Evolutionary conservation across 2,113 vertebrate genomes (phyloP), one percentile per base, ranked within the genome.

Genomic region (Physeter macrocephalus): DNA sequence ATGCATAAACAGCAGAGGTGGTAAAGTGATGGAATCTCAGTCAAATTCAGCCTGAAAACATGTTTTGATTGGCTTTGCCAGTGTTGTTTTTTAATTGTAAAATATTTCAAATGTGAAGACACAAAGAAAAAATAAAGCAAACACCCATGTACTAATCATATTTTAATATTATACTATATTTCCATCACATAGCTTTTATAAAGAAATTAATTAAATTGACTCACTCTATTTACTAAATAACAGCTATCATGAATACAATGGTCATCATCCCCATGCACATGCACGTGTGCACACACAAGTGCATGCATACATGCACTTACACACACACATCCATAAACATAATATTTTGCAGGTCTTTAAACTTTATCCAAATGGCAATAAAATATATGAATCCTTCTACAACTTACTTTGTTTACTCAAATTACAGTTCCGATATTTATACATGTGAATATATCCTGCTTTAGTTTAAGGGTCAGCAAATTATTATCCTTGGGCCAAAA

Each of bases 371-470:
- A 93, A 93, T 69, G 41, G 27, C 67, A 87, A 77, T 69, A 80
- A 43, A 89, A 62, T 71, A 8, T 25, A 75, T 93, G 74, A 77
- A 75, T 82, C 59, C 8, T 97, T 93, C 72, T 75, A 74, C 20
- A 80, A 80, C 21, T 64, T 88, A 36, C 29, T 90, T 74, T 81
- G 7, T 62, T 82, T 77, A 39, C 5, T 93, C 74, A 86, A 96
- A 92, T 64, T 94, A 94, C 41, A 17, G 64, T 87, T 88, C 43
- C 82, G 52, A 88, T 69, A 91, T 62, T 82, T 91, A 91, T 49
- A 93, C 39, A 84, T 52, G 23, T 69, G 83, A 8, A 93, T 71
- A 88, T 27, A 77, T 34, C 36, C 25, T 83, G 61, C 15, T 90
- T 91, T 69, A 77, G 67, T 83, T 83, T 36, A 72, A 34, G 29